Conservation (phyloP, 2,797 vertebrate species). For the Loriculus beryllinus region DNA sequence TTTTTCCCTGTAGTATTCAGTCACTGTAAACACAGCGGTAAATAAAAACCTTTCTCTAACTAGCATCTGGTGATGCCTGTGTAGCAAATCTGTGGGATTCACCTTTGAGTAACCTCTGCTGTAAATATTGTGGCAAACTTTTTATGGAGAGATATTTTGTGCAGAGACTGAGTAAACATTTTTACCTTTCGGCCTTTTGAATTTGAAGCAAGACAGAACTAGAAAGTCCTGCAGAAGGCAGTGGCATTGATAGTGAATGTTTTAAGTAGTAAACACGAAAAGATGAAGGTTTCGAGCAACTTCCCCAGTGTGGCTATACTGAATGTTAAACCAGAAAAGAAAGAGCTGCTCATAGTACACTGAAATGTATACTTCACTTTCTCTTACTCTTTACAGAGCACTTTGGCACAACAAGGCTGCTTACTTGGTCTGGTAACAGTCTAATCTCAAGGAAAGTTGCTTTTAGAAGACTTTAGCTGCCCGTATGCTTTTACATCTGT, state of each 20-base stretch:
- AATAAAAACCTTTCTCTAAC: not conserved
- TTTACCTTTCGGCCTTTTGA: not conserved
- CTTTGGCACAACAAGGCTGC: not conserved
- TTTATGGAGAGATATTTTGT: not conserved
- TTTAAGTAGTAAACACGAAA: not conserved
- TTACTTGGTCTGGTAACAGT: not conserved
- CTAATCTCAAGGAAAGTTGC: not conserved
- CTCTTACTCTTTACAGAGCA: not conserved
- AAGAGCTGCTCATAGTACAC: not conserved
- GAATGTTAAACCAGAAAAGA: not conserved
- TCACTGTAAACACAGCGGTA: not conserved
- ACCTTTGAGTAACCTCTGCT: not conserved
- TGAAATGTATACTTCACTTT: not conserved
- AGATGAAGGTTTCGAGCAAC: not conserved
- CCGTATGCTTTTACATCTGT: rapidly evolving
- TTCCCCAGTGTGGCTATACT: not conserved
- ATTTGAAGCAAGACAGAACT: not conserved
- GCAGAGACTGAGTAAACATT: not conserved
- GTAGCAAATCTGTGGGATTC: not conserved
- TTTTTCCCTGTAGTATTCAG: not conserved
- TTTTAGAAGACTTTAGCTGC: not conserved
- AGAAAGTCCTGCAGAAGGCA: not conserved
- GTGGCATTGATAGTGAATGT: not conserved
- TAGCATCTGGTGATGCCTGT: too few relatives aligned
- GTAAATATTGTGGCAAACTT: not conserved